Conservation (phyloP, 2,113 vertebrate species). For the Cheilinus undulatus region DNA sequence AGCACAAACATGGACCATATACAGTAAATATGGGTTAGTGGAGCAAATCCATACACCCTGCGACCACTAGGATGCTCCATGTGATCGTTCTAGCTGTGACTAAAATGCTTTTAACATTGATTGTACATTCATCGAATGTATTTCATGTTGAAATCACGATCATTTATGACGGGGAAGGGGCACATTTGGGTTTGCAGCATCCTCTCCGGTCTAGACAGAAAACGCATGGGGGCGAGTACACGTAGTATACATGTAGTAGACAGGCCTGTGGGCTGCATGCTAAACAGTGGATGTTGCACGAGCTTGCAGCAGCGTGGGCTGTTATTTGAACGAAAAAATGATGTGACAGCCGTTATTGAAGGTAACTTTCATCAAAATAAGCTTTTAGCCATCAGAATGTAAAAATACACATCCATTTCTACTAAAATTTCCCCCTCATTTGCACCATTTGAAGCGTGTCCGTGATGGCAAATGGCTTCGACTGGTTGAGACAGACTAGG, state of each 20-base stretch:
- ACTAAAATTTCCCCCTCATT: background rate
- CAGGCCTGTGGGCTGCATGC: slow-evolving; percentile 45
- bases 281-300: slow-evolving; percentile 1
- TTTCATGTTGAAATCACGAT: background rate
- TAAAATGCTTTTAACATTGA: background rate
- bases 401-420: background rate
- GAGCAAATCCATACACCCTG: slow-evolving; percentile 63
- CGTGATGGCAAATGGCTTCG: background rate
- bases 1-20: slow-evolving; percentile 13
- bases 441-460: background rate
- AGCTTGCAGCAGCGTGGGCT: background rate
- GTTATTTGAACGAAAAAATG: background rate
- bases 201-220: slow-evolving; percentile 45
- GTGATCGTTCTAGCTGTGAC: background rate
- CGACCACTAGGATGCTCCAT: slow-evolving; percentile 34
- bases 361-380: background rate
- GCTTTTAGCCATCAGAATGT: slow-evolving; percentile 1
- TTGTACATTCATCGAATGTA: too few species aligned
- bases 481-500: background rate
- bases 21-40: slow-evolving; percentile 75
- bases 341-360: background rate
- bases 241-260: slow-evolving; percentile 12
- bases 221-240: slow-evolving; percentile 21
- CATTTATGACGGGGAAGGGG: background rate
- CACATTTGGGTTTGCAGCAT: slow-evolving; percentile 25